Evolutionary conservation across 2,113 vertebrate genomes (phyloP).

Genomic region (Toxotes chatareus): DNA sequence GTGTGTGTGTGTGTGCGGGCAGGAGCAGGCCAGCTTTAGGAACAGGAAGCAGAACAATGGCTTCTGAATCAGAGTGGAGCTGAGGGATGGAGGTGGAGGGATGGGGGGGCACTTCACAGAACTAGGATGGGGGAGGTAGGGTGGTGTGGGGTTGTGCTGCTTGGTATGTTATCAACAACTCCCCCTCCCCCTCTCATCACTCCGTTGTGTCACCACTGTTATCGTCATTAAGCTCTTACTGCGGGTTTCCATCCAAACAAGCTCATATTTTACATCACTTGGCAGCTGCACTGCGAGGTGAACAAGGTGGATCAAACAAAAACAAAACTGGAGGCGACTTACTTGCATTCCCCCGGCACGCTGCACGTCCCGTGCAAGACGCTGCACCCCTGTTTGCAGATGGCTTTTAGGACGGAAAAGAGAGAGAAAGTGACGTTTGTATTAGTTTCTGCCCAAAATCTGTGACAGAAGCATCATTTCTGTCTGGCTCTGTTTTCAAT

Average conservation of each 20-base stretch:
- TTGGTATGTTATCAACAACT: conserved; percentile 62
- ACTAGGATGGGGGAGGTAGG: neutral
- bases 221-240: conserved; percentile 47
- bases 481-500: neutral
- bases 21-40: conserved; percentile 63
- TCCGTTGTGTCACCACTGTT: conserved; percentile 37
- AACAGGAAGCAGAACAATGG: conserved; percentile 83
- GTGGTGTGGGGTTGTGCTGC: conserved; percentile 1
- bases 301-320: conserved; percentile 3
- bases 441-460: neutral
- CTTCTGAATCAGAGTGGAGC: conserved; percentile 55
- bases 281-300: neutral
- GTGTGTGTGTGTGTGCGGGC: conserved; percentile 36
- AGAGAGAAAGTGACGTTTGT: conserved; percentile 11
- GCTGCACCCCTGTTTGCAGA: conserved; percentile 96
- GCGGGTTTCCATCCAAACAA: conserved; percentile 48
- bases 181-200: neutral
- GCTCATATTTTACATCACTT: conserved; percentile 24
- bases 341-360: conserved; percentile 93
- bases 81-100: conserved; percentile 44
- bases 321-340: conserved; percentile 70
- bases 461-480: neutral
- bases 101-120: conserved; percentile 17
- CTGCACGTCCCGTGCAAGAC: conserved; percentile 88
- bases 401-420: conserved; percentile 82